Evolutionary conservation across 2,888 invertebrate genomes (phyloP), one percentile per base, ranked within the genome.

Genomic region (Icerya purchasi): DNA sequence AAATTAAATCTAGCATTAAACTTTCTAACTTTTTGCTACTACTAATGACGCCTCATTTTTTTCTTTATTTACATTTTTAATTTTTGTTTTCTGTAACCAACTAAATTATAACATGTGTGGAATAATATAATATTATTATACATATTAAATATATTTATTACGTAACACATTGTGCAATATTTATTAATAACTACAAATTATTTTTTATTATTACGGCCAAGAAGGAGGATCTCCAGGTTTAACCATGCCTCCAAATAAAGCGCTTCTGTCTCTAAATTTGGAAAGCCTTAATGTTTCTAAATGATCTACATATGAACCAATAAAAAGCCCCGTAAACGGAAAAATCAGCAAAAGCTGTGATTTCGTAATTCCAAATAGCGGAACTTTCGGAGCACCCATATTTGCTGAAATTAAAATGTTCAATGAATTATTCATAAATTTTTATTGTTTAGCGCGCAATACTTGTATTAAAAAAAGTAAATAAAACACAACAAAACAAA

Each of bases 201-300:
- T 23, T 5, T n/a, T 8, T 3, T 53, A 8, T 20, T 10, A 53
- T 20, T 60, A 78, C 51, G 82, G 82, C 89, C 88, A 89, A 14
- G 83, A 78, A 60, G 87, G 88, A 65, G 74, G 69, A 62, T 83
- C 81, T 5, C 80, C 83, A 64, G 78, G 77, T 65, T 79, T 78
- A 1, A 80, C 72, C 51, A 69, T 72, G 61, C 82, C 76, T 22
- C 84, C 85, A 69, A 82, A 90, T 50, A 90, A 72, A 56, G 81
- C 78, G 67, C 87, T 87, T 69, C 83, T 87, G 69, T 90, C 89
- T 62, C 88, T 76, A 70, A 82, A 90, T 65, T 71, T 72, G 0
- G 77, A 75, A 80, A 86, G 79, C 59, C 86, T 77, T 62, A 82
- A 74, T 0, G 82, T 82, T 73, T 88, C 86, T 65, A 77, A 74